Conservation (phyloP, 2,113 vertebrate genomes). For the Daboia siamensis region DNA sequence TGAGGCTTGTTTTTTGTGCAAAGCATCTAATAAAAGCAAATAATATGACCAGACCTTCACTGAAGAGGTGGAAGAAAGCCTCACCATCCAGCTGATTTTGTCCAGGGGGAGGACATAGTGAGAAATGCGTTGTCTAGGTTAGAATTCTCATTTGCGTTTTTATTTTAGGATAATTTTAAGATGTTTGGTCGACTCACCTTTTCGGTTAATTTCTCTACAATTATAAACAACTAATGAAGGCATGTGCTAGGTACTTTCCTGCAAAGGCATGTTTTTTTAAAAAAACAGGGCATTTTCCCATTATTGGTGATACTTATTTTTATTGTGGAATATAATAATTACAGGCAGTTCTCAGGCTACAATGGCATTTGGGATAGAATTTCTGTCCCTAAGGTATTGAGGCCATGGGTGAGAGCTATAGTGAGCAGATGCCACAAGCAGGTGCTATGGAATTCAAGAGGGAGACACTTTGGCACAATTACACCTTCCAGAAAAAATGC, state of each 20-base stretch:
- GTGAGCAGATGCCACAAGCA: background rate
- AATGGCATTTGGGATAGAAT: background rate
- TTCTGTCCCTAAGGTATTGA: background rate
- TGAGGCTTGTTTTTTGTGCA: background rate
- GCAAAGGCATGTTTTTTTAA: background rate
- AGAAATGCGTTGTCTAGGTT: no score
- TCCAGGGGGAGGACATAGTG: background rate
- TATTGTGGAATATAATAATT: background rate
- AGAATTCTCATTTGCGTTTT: background rate
- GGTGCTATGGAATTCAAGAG: background rate
- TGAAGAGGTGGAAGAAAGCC: background rate
- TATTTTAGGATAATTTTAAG: background rate
- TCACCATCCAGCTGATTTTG: background rate
- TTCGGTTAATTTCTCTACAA: background rate
- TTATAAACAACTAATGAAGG: background rate
- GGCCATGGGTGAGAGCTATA: background rate
- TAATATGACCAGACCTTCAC: background rate
- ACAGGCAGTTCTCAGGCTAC: background rate
- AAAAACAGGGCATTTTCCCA: background rate
- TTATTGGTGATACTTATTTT: background rate
- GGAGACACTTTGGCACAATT: background rate
- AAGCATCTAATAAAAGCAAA: constrained; percentile 5
- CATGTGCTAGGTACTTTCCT: background rate
- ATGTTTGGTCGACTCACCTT: background rate
- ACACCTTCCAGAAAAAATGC: background rate